Conservation (phyloP, 1,140 invertebrate species). For the Ips typographus region DNA sequence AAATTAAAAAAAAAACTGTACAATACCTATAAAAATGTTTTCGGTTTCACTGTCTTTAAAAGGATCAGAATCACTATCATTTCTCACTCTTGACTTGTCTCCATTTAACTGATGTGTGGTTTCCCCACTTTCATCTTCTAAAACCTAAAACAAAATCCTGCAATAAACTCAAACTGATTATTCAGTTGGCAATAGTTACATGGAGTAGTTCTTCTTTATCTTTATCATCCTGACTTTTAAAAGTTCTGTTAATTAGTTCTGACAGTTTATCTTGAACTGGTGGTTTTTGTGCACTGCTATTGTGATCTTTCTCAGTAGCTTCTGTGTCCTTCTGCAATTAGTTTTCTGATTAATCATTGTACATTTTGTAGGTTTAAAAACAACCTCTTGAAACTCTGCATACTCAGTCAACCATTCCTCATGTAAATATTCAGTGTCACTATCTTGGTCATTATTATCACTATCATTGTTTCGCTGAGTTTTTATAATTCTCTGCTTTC, state of each 20-base stretch:
- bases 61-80: not conserved
- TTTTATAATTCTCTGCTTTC: conserved; percentile 12
- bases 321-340: too few relatives aligned
- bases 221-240: conserved; percentile 11
- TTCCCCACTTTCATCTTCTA: too few relatives aligned
- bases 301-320: too few relatives aligned
- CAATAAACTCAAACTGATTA: too few relatives aligned
- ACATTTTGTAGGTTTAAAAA: too few relatives aligned
- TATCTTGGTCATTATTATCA: conserved; percentile 16
- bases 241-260: not conserved
- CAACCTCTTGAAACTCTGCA: not conserved
- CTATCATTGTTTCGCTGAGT: not conserved
- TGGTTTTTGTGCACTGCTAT: too few relatives aligned
- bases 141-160: too few relatives aligned
- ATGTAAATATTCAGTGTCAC: conserved; percentile 22
- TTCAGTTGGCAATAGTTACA: not conserved
- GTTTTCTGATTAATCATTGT: too few relatives aligned
- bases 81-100: not conserved
- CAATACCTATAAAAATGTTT: not conserved
- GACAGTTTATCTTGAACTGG: not conserved
- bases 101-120: not conserved
- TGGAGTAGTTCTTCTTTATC: conserved; percentile 22
- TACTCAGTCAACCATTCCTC: conserved; percentile 26
- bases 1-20: not conserved
- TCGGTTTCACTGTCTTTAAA: not conserved